Evolutionary conservation across 2,888 invertebrate species (phyloP), one percentile per base, ranked within the genome.

Genomic region (Lithosia quadra): DNA sequence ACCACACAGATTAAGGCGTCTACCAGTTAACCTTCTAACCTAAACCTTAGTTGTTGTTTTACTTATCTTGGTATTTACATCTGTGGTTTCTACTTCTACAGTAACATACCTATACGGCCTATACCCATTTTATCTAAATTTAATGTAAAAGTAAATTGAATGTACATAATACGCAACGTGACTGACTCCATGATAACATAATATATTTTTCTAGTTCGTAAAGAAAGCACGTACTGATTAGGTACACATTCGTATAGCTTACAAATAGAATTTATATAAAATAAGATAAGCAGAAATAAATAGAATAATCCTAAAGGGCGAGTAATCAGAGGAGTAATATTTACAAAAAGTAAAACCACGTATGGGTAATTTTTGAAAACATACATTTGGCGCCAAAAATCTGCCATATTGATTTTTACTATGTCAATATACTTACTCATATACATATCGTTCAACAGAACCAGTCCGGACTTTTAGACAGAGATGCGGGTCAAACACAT

Each of bases 251-350:
- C 49, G 49, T 49, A n/a, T 49, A 49, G n/a, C 49, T n/a, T 49
- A 49, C 49, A 49, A 49, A 49, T 9, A 49, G 49, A n/a, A 49
- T 49, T 49, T 49, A 49, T 49, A 28, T 55, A 61, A n/a, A 34
- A 62, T 67, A 67, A 22, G 36, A 57, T 59, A 24, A 67, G 13
- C 18, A 53, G 21, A 49, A 36, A 18, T 18, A 73, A 60, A 76
- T 77, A 77, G 81, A 83, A 87, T 86, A 81, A 84, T 80, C 79
- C 79, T 80, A 60, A 73, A 67, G 75, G 75, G 68, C 18, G 15
- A 7, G 18, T 18, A 18, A 2, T 1, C 18, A 18, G n/a, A n/a
- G n/a, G n/a, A n/a, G n/a, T n/a, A n/a, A n/a, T n/a, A n/a, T n/a
- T n/a, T n/a, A n/a, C n/a, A n/a, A n/a, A n/a, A n/a, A n/a, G n/a